A percentile compares a stretch with the other conserved stretches of the same genome.
Evolutionary conservation across 2,113 vertebrate species (phyloP).

Genomic region (Microcebus murinus): DNA sequence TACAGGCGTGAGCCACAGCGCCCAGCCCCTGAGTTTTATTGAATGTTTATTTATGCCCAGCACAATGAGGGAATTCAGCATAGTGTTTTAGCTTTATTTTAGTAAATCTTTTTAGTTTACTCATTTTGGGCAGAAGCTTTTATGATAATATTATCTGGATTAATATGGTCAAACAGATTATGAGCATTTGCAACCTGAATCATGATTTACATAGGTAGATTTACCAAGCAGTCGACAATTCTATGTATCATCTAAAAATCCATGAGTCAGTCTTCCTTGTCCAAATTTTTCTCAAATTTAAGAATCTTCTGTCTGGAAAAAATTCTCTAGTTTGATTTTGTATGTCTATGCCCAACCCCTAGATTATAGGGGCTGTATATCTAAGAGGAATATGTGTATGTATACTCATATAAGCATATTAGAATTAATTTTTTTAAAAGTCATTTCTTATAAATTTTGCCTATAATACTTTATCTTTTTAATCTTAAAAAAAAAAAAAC

Average conservation of each 20-base stretch:
- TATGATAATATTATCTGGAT: background rate
- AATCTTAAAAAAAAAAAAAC: background rate
- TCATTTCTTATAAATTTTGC: background rate
- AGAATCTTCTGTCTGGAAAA: conserved; percentile 3
- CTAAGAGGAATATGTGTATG: background rate
- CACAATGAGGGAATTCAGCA: background rate
- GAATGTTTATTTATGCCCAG: background rate
- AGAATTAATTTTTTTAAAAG: background rate
- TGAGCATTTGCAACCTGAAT: background rate
- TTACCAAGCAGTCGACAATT: conserved; percentile 8
- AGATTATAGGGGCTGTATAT: background rate
- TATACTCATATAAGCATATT: background rate
- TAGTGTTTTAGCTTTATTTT: background rate
- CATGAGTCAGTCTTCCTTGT: conserved; percentile 12
- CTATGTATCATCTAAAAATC: background rate
- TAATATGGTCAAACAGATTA: background rate
- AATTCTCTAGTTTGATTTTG: conserved; percentile 42
- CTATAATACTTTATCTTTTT: background rate
- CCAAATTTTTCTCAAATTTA: conserved; percentile 17
- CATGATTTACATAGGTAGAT: background rate
- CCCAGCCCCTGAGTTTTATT: background rate
- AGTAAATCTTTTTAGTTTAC: background rate
- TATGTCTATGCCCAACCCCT: background rate
- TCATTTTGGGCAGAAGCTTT: background rate
- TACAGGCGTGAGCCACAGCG: too few relatives aligned